These are phyloP conservation scores for Phyllotreta cruciferae DNA, from an alignment of 2,888 invertebrate species.

Conservation along the genomic window DNA sequence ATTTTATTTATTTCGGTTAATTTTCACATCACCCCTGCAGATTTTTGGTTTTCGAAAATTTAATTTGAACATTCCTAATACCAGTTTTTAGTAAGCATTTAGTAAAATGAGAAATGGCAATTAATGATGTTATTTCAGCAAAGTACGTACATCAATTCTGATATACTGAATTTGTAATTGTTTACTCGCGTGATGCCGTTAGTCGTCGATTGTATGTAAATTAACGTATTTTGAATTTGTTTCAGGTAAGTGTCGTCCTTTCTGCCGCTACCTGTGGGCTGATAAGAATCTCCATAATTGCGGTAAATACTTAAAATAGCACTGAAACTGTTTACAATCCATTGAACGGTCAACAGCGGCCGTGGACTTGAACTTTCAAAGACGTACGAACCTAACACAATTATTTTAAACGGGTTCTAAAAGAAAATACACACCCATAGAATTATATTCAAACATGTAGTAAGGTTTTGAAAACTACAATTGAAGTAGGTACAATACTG, in stretches of 20 bases:
- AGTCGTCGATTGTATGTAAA: slow-evolving; percentile 19
- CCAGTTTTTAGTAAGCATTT: too few species aligned
- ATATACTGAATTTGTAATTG: slow-evolving; percentile 6
- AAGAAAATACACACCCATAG: too few species aligned
- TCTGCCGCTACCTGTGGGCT: slow-evolving; percentile 1
- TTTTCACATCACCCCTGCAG: too few species aligned
- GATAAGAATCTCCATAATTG: slow-evolving; percentile 20
- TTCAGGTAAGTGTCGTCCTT: slow-evolving; percentile 23
- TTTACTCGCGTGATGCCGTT: slow-evolving; percentile 10
- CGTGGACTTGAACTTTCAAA: too few species aligned
- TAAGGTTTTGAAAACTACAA: too few species aligned
- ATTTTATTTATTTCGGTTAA: too few species aligned
- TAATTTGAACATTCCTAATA: too few species aligned
- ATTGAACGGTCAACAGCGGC: background rate
- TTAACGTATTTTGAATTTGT: slow-evolving; percentile 20
- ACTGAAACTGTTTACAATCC: slow-evolving; percentile 11
- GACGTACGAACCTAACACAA: too few species aligned
- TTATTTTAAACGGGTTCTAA: too few species aligned
- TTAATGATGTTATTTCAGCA: background rate
- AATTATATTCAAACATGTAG: too few species aligned
- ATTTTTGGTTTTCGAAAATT: too few species aligned
- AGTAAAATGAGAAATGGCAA: background rate
- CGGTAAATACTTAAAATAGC: slow-evolving; percentile 18
- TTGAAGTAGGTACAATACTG: too few species aligned
- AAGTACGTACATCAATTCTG: background rate